A percentile compares a stretch with the other conserved stretches of the same genome.
phyloP scores from a whole-genome alignment of 2,888 invertebrate species.

The Cheilosia variabilis region DNA sequence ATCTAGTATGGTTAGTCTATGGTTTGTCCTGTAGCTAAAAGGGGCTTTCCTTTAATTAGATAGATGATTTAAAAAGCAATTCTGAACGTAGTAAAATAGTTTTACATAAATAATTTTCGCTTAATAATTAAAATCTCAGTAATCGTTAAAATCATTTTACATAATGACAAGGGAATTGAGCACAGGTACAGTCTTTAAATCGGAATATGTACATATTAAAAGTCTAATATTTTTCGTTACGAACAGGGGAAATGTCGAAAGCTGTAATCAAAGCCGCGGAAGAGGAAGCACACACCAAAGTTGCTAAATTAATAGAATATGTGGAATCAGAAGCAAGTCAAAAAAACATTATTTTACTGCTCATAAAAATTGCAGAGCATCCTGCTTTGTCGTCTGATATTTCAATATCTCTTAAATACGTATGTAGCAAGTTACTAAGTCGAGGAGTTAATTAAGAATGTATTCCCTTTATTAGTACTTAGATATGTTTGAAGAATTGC shows the following conservation, averaged over 20 bases:
- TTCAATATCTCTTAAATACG: conserved; percentile 79
- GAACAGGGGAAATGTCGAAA: background rate
- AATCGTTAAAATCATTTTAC: too few relatives aligned
- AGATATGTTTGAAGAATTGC: conserved; percentile 78
- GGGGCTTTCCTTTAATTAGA: too few relatives aligned
- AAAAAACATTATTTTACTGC: conserved; percentile 78
- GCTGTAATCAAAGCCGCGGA: conserved; percentile 77
- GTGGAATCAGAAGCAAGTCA: conserved; percentile 77
- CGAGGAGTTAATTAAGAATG: background rate
- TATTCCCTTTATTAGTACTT: conserved; percentile 77
- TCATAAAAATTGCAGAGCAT: conserved; percentile 81
- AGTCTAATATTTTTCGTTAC: background rate
- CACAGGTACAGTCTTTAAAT: too few relatives aligned
- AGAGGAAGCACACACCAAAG: conserved; percentile 79
- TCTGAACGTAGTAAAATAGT: too few relatives aligned
- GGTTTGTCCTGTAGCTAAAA: too few relatives aligned
- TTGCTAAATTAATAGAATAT: conserved; percentile 78
- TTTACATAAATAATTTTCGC: too few relatives aligned
- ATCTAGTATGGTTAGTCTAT: too few relatives aligned
- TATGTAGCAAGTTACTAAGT: conserved; percentile 73
- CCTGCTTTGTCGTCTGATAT: conserved; percentile 80
- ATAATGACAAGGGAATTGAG: too few relatives aligned
- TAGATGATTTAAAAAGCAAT: too few relatives aligned
- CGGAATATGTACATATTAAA: too few relatives aligned
- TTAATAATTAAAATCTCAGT: too few relatives aligned